Conservation (phyloP, 2,797 vertebrate species). For the Pampus argenteus region DNA sequence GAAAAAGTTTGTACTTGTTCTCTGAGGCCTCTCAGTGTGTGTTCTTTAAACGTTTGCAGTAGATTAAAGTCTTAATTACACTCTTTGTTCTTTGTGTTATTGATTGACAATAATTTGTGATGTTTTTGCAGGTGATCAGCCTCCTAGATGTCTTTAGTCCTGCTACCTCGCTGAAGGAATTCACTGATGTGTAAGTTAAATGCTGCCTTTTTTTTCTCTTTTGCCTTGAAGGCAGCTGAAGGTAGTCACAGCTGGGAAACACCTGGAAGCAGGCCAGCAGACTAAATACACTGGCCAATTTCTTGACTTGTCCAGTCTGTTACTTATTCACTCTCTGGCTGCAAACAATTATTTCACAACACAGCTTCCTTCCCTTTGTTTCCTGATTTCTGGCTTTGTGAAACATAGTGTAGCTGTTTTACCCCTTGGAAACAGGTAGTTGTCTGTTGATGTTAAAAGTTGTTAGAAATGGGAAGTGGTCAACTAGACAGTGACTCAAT, state of each 20-base stretch:
- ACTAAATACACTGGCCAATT: slow-evolving; percentile 58
- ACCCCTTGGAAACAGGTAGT: slow-evolving; percentile 30
- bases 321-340: slow-evolving; percentile 43
- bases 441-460: slow-evolving; percentile 56
- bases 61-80: not conserved
- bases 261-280: slow-evolving; percentile 68
- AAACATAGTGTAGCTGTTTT: not conserved
- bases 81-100: not conserved
- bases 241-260: slow-evolving; percentile 63
- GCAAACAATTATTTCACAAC: slow-evolving; percentile 37
- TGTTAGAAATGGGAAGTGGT: slow-evolving; percentile 60
- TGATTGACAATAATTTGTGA: slow-evolving; percentile 4
- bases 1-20: not conserved
- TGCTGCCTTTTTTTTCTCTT: slow-evolving; percentile 37
- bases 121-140: slow-evolving; percentile 90
- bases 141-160: slow-evolving; percentile 96
- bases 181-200: slow-evolving; percentile 95
- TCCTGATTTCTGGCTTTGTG: slow-evolving; percentile 43
- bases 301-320: slow-evolving; percentile 41
- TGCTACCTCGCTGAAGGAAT: slow-evolving; percentile 92
- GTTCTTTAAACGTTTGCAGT: not conserved
- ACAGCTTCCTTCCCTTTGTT: slow-evolving; percentile 48
- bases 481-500: slow-evolving; percentile 28
- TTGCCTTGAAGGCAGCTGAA: too few relatives aligned
- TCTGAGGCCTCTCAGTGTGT: not conserved